Evolutionary conservation across 2,113 vertebrate genomes (phyloP).

Genomic region (Eulacestoma nigropectus): DNA sequence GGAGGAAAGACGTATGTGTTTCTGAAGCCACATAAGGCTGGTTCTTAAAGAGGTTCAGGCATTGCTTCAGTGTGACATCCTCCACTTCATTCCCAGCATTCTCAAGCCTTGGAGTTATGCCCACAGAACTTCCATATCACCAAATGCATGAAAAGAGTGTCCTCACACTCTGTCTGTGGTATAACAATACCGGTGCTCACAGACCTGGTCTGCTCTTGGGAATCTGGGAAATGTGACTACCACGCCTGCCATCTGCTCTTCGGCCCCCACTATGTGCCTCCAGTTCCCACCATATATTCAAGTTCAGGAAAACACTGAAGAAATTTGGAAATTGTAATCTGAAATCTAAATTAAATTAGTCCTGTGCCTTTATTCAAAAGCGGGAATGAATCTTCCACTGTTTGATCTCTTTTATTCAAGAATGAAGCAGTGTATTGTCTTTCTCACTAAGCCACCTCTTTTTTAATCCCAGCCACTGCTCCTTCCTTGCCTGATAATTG

Average conservation of each 20-base stretch:
- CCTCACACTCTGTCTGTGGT: neutral
- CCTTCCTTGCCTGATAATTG: neutral
- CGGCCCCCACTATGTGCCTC: neutral
- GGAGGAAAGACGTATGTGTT: rapidly evolving
- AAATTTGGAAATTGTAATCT: neutral
- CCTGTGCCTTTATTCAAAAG: neutral
- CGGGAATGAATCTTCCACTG: neutral
- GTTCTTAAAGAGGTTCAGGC: neutral
- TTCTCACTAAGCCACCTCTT: neutral
- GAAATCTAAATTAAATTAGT: neutral
- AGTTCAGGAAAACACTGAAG: neutral
- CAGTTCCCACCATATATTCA: rapidly evolving
- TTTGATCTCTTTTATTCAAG: neutral
- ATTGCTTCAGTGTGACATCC: neutral
- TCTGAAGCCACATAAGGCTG: rapidly evolving
- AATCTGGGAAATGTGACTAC: neutral
- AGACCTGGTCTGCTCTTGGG: neutral
- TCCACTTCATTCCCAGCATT: neutral
- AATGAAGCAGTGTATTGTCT: neutral
- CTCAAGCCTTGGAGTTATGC: neutral
- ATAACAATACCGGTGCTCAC: neutral
- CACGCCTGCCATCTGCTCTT: rapidly evolving
- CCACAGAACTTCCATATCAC: neutral
- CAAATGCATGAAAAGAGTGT: neutral
- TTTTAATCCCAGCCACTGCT: neutral